A percentile compares a stretch with the other conserved stretches of the same genome.
Conservation (phyloP, 2,797 vertebrate genomes). For the Lates japonicus region DNA sequence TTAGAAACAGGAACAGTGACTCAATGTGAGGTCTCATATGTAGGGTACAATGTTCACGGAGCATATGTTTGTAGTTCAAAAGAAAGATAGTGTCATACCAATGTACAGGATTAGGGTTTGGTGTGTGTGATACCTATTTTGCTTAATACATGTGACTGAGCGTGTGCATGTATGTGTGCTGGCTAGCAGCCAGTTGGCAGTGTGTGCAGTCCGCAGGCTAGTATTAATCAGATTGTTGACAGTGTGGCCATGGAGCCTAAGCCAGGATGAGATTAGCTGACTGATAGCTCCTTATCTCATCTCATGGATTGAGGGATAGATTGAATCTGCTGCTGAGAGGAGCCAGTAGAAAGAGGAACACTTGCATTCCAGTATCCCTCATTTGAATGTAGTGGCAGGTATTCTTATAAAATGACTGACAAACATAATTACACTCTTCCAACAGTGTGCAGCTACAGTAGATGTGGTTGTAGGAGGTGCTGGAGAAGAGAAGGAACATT, state of each 20-base stretch:
- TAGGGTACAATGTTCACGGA: neutral
- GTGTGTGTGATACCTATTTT: conserved; percentile 14
- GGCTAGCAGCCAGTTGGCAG: conserved; percentile 67
- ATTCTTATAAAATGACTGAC: conserved; percentile 41
- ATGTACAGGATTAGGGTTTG: neutral
- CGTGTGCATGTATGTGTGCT: conserved; percentile 22
- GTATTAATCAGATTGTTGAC: conserved; percentile 81
- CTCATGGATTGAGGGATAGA: conserved; percentile 42
- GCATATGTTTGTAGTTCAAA: neutral
- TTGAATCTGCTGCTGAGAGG: conserved; percentile 42
- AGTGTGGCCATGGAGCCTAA: conserved; percentile 68
- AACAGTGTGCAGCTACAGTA: neutral
- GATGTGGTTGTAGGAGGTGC: conserved; percentile 37
- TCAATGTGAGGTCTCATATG: neutral
- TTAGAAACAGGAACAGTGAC: neutral
- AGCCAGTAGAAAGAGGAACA: conserved; percentile 15
- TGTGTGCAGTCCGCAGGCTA: conserved; percentile 56
- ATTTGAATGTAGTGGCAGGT: conserved; percentile 31
- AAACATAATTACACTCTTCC: conserved; percentile 37
- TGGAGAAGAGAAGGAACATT: conserved; percentile 7
- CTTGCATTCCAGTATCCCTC: conserved; percentile 23
- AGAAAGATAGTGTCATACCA: neutral
- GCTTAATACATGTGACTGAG: conserved; percentile 17
- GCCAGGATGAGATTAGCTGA: conserved; percentile 69
- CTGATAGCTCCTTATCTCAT: conserved; percentile 69